Conservation (phyloP, 2,113 vertebrate species). For the Bucco capensis region DNA sequence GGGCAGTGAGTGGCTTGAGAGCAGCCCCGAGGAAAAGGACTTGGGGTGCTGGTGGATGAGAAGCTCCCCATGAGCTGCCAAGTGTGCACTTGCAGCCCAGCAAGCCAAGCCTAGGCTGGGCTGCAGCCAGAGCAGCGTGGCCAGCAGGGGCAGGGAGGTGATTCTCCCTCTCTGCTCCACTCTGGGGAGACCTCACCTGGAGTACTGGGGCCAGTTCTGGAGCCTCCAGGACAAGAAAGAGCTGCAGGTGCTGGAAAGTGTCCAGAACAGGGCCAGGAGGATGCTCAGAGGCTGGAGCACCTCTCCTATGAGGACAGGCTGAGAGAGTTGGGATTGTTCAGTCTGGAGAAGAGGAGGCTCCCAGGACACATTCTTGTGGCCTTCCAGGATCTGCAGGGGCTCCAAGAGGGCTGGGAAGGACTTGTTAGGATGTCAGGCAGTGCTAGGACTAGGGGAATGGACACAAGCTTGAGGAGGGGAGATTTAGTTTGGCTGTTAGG, state of each 20-base stretch:
- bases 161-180: not conserved
- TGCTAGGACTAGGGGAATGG: no score
- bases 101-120: not conserved
- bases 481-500: not conserved
- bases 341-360: not conserved
- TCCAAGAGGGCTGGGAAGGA: not conserved
- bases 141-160: not conserved
- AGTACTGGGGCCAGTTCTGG: no score
- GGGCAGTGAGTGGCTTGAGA: no score
- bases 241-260: no score
- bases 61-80: no score
- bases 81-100: not conserved
- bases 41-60: no score
- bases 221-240: no score
- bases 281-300: not conserved
- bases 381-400: not conserved
- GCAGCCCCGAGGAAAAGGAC: no score
- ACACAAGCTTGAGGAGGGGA: no score
- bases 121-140: not conserved
- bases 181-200: no score
- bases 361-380: not conserved
- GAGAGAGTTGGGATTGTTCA: not conserved
- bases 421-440: not conserved
- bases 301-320: not conserved
- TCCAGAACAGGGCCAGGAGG: no score